phyloP scores from a whole-genome alignment of 2,888 invertebrate genomes.

The Allolobophora icterica region DNA sequence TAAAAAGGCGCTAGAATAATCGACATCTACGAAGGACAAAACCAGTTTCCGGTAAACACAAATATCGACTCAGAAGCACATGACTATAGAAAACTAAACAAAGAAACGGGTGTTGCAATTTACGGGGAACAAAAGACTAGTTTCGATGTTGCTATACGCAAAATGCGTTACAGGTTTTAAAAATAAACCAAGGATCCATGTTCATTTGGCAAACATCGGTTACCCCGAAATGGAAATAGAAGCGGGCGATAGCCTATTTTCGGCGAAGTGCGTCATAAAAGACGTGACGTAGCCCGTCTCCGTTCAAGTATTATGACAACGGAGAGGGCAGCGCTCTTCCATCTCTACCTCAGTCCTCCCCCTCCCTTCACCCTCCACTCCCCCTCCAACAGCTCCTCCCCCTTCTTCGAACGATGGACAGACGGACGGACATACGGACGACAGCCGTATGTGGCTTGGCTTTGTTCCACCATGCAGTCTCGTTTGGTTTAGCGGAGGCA shows the following conservation, averaged over 20 bases:
- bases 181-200: background rate
- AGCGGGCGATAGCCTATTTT: background rate
- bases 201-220: background rate
- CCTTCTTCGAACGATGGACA: background rate
- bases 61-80: background rate
- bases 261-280: slow-evolving; percentile 11
- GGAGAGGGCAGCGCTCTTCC: background rate
- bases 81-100: background rate
- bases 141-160: background rate
- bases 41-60: background rate
- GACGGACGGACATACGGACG: background rate
- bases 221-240: background rate
- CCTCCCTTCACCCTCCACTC: no score
- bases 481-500: background rate
- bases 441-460: background rate
- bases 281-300: background rate
- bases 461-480: background rate
- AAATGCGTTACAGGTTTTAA: background rate
- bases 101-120: background rate
- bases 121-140: background rate
- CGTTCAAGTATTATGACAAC: background rate
- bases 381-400: no score
- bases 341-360: background rate
- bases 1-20: background rate
- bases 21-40: background rate